phyloP scores from a whole-genome alignment of 2,113 vertebrate genomes.

The Suncus etruscus region DNA sequence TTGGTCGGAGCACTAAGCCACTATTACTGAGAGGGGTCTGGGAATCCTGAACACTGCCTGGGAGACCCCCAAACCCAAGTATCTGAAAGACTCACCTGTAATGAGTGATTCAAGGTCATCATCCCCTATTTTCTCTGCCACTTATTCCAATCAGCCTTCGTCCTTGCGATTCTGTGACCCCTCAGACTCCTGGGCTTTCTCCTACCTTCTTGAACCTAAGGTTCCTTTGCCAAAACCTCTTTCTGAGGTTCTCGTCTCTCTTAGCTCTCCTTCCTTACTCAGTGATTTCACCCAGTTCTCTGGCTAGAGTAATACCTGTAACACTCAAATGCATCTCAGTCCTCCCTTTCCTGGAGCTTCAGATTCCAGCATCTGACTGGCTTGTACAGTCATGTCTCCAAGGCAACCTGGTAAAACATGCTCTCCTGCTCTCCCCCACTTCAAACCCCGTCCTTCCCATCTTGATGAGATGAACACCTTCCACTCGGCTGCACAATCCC shows the following conservation, averaged over 20 bases:
- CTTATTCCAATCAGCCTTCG: not conserved
- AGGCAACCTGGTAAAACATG: constrained; percentile 9
- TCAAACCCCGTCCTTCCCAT: not conserved
- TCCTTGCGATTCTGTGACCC: not conserved
- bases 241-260: too few species aligned
- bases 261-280: not conserved
- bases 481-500: not conserved
- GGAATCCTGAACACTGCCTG: not conserved
- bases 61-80: not conserved
- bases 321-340: not conserved
- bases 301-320: not conserved
- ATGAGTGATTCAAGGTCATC: not conserved
- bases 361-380: constrained; percentile 1
- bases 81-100: not conserved
- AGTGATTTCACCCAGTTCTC: too few species aligned
- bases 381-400: not conserved
- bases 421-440: not conserved
- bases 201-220: not conserved
- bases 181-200: not conserved
- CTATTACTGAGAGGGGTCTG: too few species aligned
- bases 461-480: not conserved
- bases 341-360: not conserved
- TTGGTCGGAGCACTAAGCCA: too few species aligned
- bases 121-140: not conserved
- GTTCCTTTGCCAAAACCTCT: not conserved